These are phyloP conservation scores for Ptychodera flava DNA, from an alignment of 35 echinoderm and acorn worm species.

Conservation along the genomic window DNA sequence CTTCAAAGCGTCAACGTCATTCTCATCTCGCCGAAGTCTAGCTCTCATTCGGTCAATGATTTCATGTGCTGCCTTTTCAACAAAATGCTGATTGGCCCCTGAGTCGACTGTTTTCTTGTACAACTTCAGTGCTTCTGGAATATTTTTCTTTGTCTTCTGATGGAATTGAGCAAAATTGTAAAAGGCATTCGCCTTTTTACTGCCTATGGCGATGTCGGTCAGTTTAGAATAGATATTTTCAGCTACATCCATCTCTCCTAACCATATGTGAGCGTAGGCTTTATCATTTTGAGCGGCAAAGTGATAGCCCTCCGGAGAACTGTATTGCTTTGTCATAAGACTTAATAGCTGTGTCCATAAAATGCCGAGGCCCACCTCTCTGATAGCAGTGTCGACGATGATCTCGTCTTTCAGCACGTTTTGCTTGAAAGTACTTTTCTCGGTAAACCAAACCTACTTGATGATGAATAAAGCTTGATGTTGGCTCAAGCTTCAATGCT, in stretches of 20 bases:
- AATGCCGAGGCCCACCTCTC: too few relatives aligned
- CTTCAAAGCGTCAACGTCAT: background rate
- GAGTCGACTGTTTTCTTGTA: background rate
- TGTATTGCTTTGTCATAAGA: background rate
- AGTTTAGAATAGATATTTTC: background rate
- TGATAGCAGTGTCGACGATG: too few relatives aligned
- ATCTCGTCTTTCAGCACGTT: too few relatives aligned
- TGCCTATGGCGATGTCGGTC: background rate
- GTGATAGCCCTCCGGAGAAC: background rate
- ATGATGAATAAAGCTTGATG: background rate
- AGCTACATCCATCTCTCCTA: background rate
- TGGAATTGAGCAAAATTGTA: background rate
- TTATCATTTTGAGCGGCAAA: background rate
- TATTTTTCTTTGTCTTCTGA: background rate
- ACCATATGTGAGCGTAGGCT: background rate
- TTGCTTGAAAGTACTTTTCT: background rate
- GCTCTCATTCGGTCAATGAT: background rate
- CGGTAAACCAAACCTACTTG: background rate
- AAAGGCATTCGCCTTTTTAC: background rate
- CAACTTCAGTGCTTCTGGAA: background rate
- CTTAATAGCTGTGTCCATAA: background rate
- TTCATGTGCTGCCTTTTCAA: background rate
- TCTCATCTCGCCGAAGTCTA: background rate
- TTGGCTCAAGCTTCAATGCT: background rate
- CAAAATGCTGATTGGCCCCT: background rate